Evolutionary conservation across 2,797 vertebrate species (phyloP).

Genomic region (Ctenochaetus hawaiiensis): DNA sequence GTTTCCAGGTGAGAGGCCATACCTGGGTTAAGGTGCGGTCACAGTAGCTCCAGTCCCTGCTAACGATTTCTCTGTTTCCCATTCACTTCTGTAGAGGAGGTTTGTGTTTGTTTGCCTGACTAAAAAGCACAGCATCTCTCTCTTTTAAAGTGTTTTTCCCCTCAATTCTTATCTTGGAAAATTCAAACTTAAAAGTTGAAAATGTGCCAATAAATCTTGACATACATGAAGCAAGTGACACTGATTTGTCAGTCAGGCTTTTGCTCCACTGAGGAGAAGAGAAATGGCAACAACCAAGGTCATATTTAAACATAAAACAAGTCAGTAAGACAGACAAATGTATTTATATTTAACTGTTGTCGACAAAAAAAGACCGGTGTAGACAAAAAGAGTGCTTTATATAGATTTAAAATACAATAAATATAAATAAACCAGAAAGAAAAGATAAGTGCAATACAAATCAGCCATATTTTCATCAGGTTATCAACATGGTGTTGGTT

Average conservation of each 20-base stretch:
- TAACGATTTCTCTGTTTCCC: background rate
- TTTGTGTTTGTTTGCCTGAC: no score
- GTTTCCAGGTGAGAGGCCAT: conserved; percentile 95
- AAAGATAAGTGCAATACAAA: background rate
- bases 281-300: background rate
- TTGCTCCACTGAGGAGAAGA: background rate
- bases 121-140: background rate
- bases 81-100: background rate
- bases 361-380: background rate
- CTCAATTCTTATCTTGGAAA: background rate
- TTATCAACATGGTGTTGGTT: background rate
- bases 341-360: background rate
- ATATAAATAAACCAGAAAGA: background rate
- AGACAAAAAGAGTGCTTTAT: no score
- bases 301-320: background rate
- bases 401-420: background rate
- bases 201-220: background rate
- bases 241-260: background rate
- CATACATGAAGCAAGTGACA: background rate
- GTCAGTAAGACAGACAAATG: background rate
- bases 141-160: no score
- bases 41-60: conserved; percentile 25
- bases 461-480: background rate
- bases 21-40: conserved; percentile 40
- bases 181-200: background rate